A percentile compares a stretch with the other conserved stretches of the same genome.
Evolutionary conservation across 1,140 invertebrate species (phyloP).

Genomic region (Drosophila watanabei): DNA sequence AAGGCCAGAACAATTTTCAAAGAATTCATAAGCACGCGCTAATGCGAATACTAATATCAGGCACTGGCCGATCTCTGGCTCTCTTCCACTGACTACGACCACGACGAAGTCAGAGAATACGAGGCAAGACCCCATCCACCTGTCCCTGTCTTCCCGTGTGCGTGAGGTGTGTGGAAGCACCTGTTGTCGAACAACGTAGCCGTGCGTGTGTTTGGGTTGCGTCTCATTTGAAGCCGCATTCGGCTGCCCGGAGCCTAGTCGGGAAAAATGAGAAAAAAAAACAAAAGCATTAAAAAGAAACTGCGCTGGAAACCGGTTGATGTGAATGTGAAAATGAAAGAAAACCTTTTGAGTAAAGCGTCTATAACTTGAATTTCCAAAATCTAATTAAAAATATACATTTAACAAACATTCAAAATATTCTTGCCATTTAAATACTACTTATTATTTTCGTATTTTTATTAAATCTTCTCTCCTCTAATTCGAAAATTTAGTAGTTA

Average conservation of each 20-base stretch:
- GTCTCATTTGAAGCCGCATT: constrained; percentile 69
- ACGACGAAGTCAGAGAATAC: constrained; percentile 1
- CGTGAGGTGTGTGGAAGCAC: constrained; percentile 55
- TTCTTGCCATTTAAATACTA: neutral
- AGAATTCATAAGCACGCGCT: constrained; percentile 79
- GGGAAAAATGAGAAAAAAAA: constrained; percentile 55
- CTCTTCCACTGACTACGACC: constrained; percentile 12
- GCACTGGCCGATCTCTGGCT: constrained; percentile 4
- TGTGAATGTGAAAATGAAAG: constrained; percentile 72
- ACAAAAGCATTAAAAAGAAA: constrained; percentile 27
- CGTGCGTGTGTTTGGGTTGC: constrained; percentile 56
- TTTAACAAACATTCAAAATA: too few relatives aligned
- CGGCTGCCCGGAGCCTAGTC: constrained; percentile 40
- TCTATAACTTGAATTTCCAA: neutral
- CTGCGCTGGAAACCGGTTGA: constrained; percentile 63
- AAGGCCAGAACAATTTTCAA: constrained; percentile 56
- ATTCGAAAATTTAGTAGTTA: neutral
- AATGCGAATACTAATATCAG: constrained; percentile 67
- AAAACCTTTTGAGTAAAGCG: constrained; percentile 58
- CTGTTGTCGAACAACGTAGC: constrained; percentile 64
- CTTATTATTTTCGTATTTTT: neutral
- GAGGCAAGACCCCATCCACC: neutral
- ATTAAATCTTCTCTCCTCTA: neutral
- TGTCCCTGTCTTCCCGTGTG: neutral
- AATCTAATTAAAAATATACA: neutral